These are phyloP conservation scores for Nipponacmea schrenckii DNA, from an alignment of 2,888 invertebrate genomes.

Conservation along the genomic window DNA sequence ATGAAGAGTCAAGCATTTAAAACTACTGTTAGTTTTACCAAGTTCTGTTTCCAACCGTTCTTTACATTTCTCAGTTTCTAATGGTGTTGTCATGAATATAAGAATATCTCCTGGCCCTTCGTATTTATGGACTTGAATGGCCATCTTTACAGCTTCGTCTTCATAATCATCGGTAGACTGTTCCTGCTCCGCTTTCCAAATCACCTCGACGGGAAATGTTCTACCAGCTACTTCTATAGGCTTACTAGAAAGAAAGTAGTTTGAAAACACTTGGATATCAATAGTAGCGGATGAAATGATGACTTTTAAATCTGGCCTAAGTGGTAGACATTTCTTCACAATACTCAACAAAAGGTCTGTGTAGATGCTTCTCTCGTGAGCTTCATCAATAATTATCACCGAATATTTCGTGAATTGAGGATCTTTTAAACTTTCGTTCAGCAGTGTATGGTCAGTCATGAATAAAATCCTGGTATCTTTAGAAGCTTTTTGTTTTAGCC, in stretches of 20 bases:
- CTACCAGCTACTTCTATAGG: constrained; percentile 61
- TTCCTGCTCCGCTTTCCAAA: constrained; percentile 39
- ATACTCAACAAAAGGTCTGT: constrained; percentile 67
- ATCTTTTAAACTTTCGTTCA: constrained; percentile 62
- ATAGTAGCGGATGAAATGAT: constrained; percentile 68
- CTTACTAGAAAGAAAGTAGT: constrained; percentile 58
- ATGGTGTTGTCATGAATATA: constrained; percentile 65
- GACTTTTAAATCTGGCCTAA: constrained; percentile 58
- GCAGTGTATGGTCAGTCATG: constrained; percentile 64
- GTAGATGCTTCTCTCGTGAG: constrained; percentile 66
- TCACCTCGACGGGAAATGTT: constrained; percentile 63
- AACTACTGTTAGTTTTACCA: constrained; percentile 28
- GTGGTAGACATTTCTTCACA: constrained; percentile 53
- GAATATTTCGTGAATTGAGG: constrained; percentile 42
- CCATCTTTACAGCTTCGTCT: constrained; percentile 53
- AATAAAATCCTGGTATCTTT: constrained; percentile 56
- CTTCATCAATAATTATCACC: constrained; percentile 67
- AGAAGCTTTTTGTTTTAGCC: constrained; percentile 41
- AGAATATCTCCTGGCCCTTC: constrained; percentile 62
- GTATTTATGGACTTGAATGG: constrained; percentile 53
- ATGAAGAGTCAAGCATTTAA: constrained; percentile 55
- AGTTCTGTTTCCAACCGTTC: constrained; percentile 15
- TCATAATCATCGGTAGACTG: constrained; percentile 34
- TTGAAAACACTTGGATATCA: constrained; percentile 59
- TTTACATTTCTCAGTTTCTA: constrained; percentile 60